Evolutionary conservation across 2,888 invertebrate genomes (phyloP).

Genomic region (Agrochola lychnidis): DNA sequence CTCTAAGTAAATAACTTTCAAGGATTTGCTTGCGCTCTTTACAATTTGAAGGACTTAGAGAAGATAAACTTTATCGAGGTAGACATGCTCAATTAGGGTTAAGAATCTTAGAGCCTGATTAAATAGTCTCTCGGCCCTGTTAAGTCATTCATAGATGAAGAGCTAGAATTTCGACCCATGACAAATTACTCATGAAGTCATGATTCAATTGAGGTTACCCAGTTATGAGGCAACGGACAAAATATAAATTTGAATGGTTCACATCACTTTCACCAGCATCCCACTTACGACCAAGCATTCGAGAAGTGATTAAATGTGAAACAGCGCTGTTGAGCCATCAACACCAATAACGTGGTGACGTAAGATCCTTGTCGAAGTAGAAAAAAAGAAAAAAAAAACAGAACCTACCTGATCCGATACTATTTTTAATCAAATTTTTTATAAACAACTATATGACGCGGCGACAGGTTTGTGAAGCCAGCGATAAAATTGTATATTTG

Average conservation of each 20-base stretch:
- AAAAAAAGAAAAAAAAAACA: constrained; percentile 29
- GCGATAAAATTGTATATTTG: constrained; percentile 4
- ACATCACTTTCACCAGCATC: constrained; percentile 76
- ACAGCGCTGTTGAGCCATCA: constrained; percentile 46
- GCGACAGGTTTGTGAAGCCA: constrained; percentile 17
- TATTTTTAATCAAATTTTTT: constrained; percentile 18
- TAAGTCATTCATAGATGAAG: constrained; percentile 23
- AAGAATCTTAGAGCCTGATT: constrained; percentile 30
- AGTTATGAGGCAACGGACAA: constrained; percentile 66
- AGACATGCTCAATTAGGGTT: constrained; percentile 33
- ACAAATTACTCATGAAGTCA: constrained; percentile 62
- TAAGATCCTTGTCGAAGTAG: constrained; percentile 25
- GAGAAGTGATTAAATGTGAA: constrained; percentile 57
- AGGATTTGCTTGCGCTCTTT: constrained; percentile 29
- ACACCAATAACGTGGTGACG: constrained; percentile 40
- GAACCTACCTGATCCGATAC: constrained; percentile 4
- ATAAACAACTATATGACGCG: constrained; percentile 29
- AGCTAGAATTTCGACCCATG: constrained; percentile 31
- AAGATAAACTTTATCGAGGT: constrained; percentile 22
- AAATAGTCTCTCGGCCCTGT: constrained; percentile 22
- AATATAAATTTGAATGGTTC: constrained; percentile 68
- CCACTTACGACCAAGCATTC: constrained; percentile 57
- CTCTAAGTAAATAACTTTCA: constrained; percentile 38
- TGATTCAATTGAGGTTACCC: constrained; percentile 74
- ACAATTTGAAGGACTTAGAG: constrained; percentile 28